phyloP scores from a whole-genome alignment of 2,888 invertebrate species.

The Lepidochitona cinerea region DNA sequence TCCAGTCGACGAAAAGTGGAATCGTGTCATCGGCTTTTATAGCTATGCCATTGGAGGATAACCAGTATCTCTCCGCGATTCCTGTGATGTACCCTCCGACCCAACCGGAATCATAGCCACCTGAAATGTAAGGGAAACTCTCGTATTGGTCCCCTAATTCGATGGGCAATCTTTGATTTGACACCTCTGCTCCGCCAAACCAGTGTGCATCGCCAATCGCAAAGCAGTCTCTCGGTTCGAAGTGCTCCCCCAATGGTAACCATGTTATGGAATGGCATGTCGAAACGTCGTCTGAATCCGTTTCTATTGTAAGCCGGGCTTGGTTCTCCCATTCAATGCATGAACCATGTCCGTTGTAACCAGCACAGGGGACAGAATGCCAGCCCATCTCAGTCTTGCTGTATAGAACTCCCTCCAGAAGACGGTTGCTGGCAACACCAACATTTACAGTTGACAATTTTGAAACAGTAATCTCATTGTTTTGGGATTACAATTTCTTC shows the following conservation, averaged over 20 bases:
- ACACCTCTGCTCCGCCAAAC: slow-evolving; percentile 89
- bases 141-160: slow-evolving; percentile 71
- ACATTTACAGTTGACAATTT: no score
- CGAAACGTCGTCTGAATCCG: background rate
- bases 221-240: slow-evolving; percentile 9
- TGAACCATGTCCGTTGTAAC: background rate
- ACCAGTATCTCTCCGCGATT: slow-evolving; percentile 73
- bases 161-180: slow-evolving; percentile 86
- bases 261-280: background rate
- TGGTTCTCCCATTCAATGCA: background rate
- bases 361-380: background rate
- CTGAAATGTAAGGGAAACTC: slow-evolving; percentile 36
- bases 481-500: no score
- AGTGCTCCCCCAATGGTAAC: background rate
- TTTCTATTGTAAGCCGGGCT: background rate
- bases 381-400: background rate
- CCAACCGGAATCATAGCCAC: slow-evolving; percentile 13
- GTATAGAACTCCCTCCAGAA: background rate
- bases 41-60: slow-evolving; percentile 80
- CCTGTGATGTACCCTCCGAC: slow-evolving; percentile 57
- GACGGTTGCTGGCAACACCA: background rate
- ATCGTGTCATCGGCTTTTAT: slow-evolving; percentile 77
- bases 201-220: slow-evolving; percentile 72
- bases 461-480: no score
- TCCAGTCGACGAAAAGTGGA: slow-evolving; percentile 85